These are phyloP conservation scores for Paguma larvata DNA, from an alignment of 2,797 vertebrate species.

Conservation along the genomic window DNA sequence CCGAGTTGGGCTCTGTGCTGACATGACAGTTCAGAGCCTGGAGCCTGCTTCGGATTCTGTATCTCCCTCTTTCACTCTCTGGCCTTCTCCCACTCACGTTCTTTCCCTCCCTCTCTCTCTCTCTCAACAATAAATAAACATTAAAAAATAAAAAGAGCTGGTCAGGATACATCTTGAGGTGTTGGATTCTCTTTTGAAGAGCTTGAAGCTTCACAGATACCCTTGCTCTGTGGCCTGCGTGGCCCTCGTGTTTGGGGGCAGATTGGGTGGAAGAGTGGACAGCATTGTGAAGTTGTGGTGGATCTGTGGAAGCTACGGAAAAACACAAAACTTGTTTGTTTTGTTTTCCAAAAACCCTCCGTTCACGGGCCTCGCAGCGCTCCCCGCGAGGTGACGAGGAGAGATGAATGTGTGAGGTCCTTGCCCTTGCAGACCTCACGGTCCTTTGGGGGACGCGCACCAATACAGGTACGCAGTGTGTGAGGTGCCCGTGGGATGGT, in stretches of 20 bases:
- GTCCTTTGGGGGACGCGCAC: neutral
- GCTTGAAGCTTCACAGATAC: fast-evolving
- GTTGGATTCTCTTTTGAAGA: neutral
- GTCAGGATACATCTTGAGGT: neutral
- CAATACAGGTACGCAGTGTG: neutral
- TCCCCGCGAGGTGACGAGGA: neutral
- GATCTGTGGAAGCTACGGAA: neutral
- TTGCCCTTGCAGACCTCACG: neutral
- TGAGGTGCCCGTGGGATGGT: neutral
- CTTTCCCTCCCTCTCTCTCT: no score
- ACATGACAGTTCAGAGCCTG: no score
- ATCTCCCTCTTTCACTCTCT: no score
- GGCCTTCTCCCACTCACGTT: no score
- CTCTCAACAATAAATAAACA: no score
- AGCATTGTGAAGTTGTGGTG: neutral
- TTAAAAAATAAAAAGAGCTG: no score
- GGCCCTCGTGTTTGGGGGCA: neutral
- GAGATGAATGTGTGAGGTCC: neutral
- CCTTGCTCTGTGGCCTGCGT: neutral
- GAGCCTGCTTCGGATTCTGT: no score
- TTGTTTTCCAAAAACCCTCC: neutral
- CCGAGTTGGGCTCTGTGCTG: no score
- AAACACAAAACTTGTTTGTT: neutral
- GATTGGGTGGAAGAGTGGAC: neutral
- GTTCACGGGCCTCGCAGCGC: fast-evolving